Evolutionary conservation across 2,113 vertebrate species (phyloP), one percentile per base, ranked within the genome.

Genomic region (Pelecanus crispus): DNA sequence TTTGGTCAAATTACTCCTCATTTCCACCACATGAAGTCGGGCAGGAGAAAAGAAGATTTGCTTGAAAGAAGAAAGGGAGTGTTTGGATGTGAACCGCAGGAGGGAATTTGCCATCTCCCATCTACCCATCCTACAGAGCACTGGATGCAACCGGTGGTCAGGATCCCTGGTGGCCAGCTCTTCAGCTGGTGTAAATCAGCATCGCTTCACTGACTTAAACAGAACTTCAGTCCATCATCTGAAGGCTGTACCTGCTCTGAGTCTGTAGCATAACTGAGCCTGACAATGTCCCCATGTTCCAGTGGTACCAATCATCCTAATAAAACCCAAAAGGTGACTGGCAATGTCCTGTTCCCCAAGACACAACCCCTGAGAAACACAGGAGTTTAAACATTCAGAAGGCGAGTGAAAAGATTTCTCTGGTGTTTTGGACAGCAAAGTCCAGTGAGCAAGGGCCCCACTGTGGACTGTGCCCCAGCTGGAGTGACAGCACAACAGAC

Each of bases 401-500:
- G 62, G 79, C 4, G 1, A 90, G 62, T 59, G 36, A 83, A 91
- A 95, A 32, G 11, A 16, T 75, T 72, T 53, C 90, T 82, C n/a
- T 49, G 73, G 53, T 63, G 65, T 31, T 81, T 68, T 61, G 81
- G 88, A 61, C 61, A 61, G 84, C 36, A 38, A 88, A 88, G 84
- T 55, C 66, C 66, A 29, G 75, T 3, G 50, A 50, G 65, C 13
- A 31, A 92, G 93, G 80, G 90, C 77, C 94, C 90, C 44, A 17
- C 81, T 65, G 82, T n/a, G 86, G 92, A 90, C 95, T 94, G 96
- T 96, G 93, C 75, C 95, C 81, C 91, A 61, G 90, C 84, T 91
- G 90, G 81, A 96, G 72, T 92, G 96, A 97, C 94, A 97, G 97
- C 94, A 93, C 94, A 96, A 91, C 73, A 93, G 97, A 74, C 78